Evolutionary conservation across 2,797 vertebrate genomes (phyloP).

Genomic region (Oreochromis grahami): DNA sequence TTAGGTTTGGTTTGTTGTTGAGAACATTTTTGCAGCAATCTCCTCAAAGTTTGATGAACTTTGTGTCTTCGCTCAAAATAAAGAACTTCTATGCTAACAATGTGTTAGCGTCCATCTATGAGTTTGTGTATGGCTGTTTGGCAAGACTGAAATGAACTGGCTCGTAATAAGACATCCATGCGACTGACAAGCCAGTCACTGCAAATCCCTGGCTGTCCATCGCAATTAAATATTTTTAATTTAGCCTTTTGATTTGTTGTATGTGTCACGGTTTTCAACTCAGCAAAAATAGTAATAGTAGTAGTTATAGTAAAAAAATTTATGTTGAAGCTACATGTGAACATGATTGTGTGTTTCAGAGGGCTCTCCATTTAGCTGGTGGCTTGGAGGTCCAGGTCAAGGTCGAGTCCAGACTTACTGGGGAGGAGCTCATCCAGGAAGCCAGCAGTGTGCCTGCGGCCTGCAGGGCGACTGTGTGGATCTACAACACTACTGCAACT

Average conservation of each 20-base stretch:
- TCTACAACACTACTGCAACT: slow-evolving; percentile 87
- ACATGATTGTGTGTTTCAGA: slow-evolving; percentile 64
- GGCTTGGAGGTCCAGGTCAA: slow-evolving; percentile 84
- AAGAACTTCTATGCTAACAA: background rate
- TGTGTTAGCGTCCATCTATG: background rate
- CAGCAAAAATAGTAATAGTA: background rate
- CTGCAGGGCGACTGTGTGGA: slow-evolving; percentile 84
- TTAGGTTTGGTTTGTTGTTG: background rate
- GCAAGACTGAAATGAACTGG: background rate
- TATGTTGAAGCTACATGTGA: background rate
- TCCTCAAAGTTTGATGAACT: background rate
- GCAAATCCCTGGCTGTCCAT: background rate
- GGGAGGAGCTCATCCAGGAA: slow-evolving; percentile 84
- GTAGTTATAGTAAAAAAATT: accelerated
- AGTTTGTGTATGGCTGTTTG: background rate
- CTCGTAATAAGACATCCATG: background rate
- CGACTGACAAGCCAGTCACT: accelerated
- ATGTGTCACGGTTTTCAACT: background rate
- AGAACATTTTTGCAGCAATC: accelerated
- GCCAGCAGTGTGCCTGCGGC: slow-evolving; percentile 86
- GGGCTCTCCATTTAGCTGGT: slow-evolving; percentile 87
- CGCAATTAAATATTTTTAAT: background rate
- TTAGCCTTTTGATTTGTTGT: background rate
- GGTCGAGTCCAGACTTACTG: slow-evolving; percentile 87
- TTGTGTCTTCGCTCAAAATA: background rate